phyloP scores from a whole-genome alignment of 2,888 invertebrate species.

The Torymus auratus region DNA sequence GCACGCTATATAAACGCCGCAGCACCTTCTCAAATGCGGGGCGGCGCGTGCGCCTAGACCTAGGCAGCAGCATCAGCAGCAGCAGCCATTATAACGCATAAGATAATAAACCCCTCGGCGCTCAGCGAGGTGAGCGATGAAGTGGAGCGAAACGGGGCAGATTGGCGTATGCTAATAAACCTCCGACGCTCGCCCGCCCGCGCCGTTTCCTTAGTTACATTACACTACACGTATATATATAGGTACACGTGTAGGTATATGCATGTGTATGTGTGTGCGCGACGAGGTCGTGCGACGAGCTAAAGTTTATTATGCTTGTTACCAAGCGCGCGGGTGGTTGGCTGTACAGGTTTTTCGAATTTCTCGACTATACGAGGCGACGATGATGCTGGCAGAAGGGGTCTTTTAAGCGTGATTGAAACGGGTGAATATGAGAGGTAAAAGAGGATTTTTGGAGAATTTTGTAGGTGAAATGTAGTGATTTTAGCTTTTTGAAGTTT shows the following conservation, averaged over 20 bases:
- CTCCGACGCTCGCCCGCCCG: constrained; percentile 61
- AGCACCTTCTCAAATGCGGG: no score
- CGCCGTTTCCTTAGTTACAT: constrained; percentile 72
- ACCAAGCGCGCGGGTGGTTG: constrained; percentile 24
- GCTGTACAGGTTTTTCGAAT: constrained; percentile 1
- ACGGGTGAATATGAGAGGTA: no score
- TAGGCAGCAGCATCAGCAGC: neutral
- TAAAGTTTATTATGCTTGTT: constrained; percentile 56
- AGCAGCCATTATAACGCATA: constrained; percentile 62
- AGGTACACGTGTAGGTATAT: constrained; percentile 55
- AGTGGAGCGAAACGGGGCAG: constrained; percentile 72
- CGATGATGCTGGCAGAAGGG: no score
- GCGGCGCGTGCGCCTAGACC: neutral
- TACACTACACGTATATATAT: constrained; percentile 60
- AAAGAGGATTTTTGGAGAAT: no score
- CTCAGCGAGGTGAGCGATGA: constrained; percentile 73
- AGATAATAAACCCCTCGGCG: constrained; percentile 75
- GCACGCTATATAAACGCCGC: neutral
- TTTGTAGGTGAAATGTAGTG: no score
- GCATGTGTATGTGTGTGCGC: constrained; percentile 2
- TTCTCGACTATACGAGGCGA: neutral
- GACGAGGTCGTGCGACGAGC: constrained; percentile 13
- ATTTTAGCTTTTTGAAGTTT: no score
- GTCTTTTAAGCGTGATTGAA: no score
- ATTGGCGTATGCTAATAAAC: constrained; percentile 75